Conservation (phyloP, 2,888 invertebrate genomes). For the Sinhomidia bicolor region DNA sequence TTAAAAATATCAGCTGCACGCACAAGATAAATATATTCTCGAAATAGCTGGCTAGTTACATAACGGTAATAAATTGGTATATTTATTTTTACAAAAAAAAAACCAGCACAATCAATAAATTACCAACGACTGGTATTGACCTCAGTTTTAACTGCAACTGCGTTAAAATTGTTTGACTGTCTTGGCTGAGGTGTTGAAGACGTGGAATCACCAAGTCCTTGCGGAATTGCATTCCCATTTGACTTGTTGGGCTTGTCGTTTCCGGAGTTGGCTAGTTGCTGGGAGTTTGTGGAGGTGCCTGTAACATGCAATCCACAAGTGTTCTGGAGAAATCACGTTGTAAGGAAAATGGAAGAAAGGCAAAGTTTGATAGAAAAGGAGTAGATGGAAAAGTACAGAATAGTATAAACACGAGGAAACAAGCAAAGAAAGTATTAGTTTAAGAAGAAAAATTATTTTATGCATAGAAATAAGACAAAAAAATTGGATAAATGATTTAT, state of each 20-base stretch:
- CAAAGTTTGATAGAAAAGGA: not conserved
- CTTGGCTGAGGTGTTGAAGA: not conserved
- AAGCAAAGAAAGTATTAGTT: too few relatives aligned
- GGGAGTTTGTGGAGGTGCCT: not conserved
- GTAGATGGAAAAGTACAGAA: not conserved
- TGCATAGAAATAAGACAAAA: not conserved
- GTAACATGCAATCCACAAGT: conserved; percentile 43
- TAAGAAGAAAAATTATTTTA: too few relatives aligned
- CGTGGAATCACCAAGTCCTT: not conserved
- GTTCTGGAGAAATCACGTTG: conserved; percentile 36
- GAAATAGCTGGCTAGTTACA: too few relatives aligned
- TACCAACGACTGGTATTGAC: conserved; percentile 28
- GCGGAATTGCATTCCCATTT: not conserved
- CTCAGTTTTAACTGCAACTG: conserved; percentile 33
- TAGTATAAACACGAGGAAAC: not conserved
- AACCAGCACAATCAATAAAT: too few relatives aligned
- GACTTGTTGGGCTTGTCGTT: not conserved
- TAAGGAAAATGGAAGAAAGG: conserved; percentile 12
- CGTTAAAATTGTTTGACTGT: conserved; percentile 20
- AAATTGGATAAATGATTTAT: too few relatives aligned
- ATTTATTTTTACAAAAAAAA: too few relatives aligned
- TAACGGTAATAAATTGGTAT: too few relatives aligned
- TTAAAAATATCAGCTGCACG: not conserved
- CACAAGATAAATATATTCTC: not conserved
- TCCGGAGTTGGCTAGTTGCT: not conserved